Percentiles rank a stretch among this genome's conserved stretches.
phyloP scores from a whole-genome alignment of 2,888 invertebrate genomes.

The Drosophila anomelani region DNA sequence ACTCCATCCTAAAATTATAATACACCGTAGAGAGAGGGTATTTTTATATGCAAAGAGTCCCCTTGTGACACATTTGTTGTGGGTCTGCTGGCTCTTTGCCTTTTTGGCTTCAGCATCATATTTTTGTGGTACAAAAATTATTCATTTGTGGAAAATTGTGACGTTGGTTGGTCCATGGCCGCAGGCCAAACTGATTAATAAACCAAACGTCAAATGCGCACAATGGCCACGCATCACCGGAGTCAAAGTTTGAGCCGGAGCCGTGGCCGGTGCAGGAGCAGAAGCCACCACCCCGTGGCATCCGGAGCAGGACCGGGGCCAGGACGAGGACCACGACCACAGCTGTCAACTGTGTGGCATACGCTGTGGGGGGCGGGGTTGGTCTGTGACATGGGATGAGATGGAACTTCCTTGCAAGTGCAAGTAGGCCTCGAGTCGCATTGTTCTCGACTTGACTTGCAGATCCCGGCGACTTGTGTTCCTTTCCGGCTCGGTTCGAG shows the following conservation, averaged over 20 bases:
- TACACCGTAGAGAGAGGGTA: background rate
- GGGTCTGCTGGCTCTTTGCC: conserved; percentile 32
- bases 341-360: conserved; percentile 83
- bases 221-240: conserved; percentile 73
- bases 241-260: conserved; percentile 40
- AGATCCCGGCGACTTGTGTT: conserved; percentile 49
- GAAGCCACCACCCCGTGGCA: conserved; percentile 45
- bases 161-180: conserved; percentile 59
- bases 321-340: conserved; percentile 63
- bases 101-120: conserved; percentile 59
- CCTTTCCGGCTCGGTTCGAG: conserved; percentile 38
- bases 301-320: conserved; percentile 41
- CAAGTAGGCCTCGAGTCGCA: conserved; percentile 60
- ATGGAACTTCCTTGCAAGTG: conserved; percentile 58
- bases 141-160: conserved; percentile 79
- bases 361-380: conserved; percentile 71
- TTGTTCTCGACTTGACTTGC: conserved; percentile 81
- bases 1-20: background rate
- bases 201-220: conserved; percentile 83
- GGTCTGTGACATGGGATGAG: conserved; percentile 45
- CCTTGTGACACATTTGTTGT: conserved; percentile 41
- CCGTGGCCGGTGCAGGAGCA: conserved; percentile 28
- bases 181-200: conserved; percentile 85
- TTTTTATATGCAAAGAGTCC: conserved; percentile 8
- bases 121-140: conserved; percentile 68